Evolutionary conservation across 2,888 invertebrate species (phyloP), one percentile per base, ranked within the genome.

Genomic region (Aphrophora alni): DNA sequence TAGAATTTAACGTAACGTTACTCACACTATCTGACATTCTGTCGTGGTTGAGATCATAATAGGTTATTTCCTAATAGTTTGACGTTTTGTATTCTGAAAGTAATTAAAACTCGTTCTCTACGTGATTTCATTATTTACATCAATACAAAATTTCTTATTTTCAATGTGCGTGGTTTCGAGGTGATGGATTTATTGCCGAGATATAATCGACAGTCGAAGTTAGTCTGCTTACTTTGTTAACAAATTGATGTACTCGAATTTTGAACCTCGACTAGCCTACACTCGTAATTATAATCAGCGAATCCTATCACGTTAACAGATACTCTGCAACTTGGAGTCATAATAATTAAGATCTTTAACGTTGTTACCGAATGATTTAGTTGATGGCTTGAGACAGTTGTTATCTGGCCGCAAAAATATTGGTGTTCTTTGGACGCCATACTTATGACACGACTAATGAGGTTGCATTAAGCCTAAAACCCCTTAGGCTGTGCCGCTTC

Each of bases 401-500:
- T 59, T 59, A 59, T 59, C 59, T 59, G n/a, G 59, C 5, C 21
- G 59, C 59, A 59, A 21, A 44, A 59, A 59, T 59, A 59, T 59
- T 21, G 59, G 33, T 33, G 33, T 33, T 33, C 5, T 33, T 33
- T 3, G 59, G 59, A 59, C 59, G 59, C 59, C 5, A 14, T 14
- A 59, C 21, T 59, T 59, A 59, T 21, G 59, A 59, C 59, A 59
- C 59, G 59, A 59, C 59, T 59, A 59, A 59, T 59, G 59, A 59
- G 59, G 4, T 59, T 21, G 59, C 59, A 59, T 59, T 59, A 59
- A 59, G 21, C 12, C 21, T 59, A 4, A 21, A n/a, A 5, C 12
- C 21, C 59, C 21, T n/a, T 1, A 14, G 59, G 59, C 59, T 7
- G 59, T 21, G 21, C 21, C 59, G 59, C 59, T 59, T 59, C 59